A percentile compares a stretch with the other conserved stretches of the same genome.
phyloP scores from a whole-genome alignment of 2,797 vertebrate species.

The Moxostoma hubbsi region DNA sequence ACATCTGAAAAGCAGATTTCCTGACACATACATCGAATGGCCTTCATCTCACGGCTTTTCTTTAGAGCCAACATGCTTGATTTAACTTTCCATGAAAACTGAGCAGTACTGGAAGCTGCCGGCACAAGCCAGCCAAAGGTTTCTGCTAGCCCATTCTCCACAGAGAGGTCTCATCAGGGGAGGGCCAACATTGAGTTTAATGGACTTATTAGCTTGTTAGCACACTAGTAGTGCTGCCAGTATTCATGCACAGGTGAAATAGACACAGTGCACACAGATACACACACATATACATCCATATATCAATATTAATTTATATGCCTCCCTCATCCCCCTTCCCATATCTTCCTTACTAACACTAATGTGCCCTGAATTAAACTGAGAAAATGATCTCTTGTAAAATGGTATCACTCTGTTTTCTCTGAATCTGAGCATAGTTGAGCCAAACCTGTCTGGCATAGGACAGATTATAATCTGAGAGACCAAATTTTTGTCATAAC shows the following conservation, averaged over 20 bases:
- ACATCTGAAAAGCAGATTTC: conserved; percentile 15
- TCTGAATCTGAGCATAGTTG: no score
- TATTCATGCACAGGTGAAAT: conserved; percentile 40
- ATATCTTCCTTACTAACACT: conserved; percentile 14
- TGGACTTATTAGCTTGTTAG: conserved; percentile 55
- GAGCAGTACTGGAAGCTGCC: conserved; percentile 12
- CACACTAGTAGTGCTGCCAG: conserved; percentile 24
- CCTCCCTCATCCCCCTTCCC: neutral
- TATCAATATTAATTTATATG: conserved; percentile 34
- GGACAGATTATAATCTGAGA: no score
- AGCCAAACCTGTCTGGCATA: no score
- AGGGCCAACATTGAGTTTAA: conserved; percentile 46
- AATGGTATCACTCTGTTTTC: no score
- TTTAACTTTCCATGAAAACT: conserved; percentile 52
- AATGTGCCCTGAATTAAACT: neutral
- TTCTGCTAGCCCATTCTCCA: conserved; percentile 45
- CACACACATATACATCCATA: neutral
- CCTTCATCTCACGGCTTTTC: conserved; percentile 52
- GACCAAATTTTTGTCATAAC: no score
- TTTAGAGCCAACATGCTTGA: conserved; percentile 49
- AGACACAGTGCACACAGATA: neutral
- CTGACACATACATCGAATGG: conserved; percentile 34
- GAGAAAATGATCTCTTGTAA: no score
- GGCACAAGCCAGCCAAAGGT: conserved; percentile 36
- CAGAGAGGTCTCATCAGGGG: conserved; percentile 29